phyloP scores from a whole-genome alignment of 1,140 invertebrate genomes.

The Pectinophora gossypiella region DNA sequence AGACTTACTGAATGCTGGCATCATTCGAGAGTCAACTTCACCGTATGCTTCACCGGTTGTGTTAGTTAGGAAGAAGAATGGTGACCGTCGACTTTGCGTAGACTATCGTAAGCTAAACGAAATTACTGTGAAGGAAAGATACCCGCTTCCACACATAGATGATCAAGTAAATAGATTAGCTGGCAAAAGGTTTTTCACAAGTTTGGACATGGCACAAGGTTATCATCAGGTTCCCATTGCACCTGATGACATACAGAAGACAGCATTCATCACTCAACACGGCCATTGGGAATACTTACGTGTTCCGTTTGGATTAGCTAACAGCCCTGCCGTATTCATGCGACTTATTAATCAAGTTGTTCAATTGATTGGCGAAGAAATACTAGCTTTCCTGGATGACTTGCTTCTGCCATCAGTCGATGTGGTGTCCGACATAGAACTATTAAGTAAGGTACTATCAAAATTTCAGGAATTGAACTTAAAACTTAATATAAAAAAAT shows the following conservation, averaged over 20 bases:
- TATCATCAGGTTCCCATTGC: constrained; percentile 19
- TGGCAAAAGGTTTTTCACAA: constrained; percentile 5
- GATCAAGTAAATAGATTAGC: background rate
- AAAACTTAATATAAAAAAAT: background rate
- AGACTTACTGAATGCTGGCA: background rate
- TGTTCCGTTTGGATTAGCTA: background rate
- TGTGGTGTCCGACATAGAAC: background rate
- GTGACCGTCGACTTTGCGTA: constrained; percentile 22
- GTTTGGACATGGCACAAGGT: constrained; percentile 18
- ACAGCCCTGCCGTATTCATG: constrained; percentile 4
- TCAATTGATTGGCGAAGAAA: background rate
- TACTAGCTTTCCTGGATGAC: background rate
- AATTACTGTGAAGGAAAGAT: constrained; percentile 34
- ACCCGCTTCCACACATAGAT: constrained; percentile 15
- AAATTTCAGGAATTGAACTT: background rate
- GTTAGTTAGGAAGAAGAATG: constrained; percentile 24
- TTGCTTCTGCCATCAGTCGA: background rate
- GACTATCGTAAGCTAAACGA: too few relatives aligned
- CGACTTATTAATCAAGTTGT: background rate
- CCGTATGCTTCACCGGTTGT: constrained; percentile 9
- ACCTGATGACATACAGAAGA: constrained; percentile 1
- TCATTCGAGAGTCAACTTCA: constrained; percentile 2
- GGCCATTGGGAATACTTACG: background rate
- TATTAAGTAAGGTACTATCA: background rate
- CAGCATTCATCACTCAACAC: background rate